A percentile compares a stretch with the other conserved stretches of the same genome.
Conservation (phyloP, 2,888 invertebrate species). For the Drosophila setosimentum region DNA sequence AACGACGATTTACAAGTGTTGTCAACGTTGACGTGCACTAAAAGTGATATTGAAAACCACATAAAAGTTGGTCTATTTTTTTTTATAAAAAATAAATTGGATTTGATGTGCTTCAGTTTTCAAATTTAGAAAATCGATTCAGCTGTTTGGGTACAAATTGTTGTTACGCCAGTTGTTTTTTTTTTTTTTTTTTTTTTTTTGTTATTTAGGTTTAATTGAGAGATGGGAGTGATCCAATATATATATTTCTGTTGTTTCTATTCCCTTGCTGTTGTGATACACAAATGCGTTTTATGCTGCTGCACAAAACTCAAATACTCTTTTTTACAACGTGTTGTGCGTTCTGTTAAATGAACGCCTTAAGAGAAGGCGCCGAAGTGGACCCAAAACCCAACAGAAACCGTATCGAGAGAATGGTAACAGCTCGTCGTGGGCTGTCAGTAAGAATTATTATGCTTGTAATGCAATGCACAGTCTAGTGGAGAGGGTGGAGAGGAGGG, state of each 20-base stretch:
- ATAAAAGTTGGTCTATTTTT: not conserved
- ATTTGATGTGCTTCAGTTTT: not conserved
- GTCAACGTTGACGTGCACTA: conserved; percentile 9
- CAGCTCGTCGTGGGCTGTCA: conserved; percentile 68
- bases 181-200: too few relatives aligned
- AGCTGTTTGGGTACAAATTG: not conserved
- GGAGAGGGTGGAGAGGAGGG: conserved; percentile 19
- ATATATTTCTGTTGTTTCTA: not conserved
- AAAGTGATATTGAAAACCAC: not conserved
- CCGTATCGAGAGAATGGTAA: conserved; percentile 24
- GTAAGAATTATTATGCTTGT: conserved; percentile 80
- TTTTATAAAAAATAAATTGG: not conserved
- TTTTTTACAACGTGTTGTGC: conserved; percentile 8
- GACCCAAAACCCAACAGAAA: conserved; percentile 3
- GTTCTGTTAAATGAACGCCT: conserved; percentile 12
- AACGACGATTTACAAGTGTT: not conserved
- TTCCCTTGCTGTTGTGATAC: not conserved
- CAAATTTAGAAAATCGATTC: not conserved
- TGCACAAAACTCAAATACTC: not conserved
- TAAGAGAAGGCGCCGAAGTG: conserved; percentile 13
- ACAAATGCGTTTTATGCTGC: not conserved
- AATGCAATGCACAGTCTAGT: conserved; percentile 70
- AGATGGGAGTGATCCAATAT: not conserved
- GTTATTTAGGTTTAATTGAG: not conserved
- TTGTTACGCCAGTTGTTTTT: not conserved